phyloP scores from a whole-genome alignment of 1,140 invertebrate species.

The Mya arenaria region DNA sequence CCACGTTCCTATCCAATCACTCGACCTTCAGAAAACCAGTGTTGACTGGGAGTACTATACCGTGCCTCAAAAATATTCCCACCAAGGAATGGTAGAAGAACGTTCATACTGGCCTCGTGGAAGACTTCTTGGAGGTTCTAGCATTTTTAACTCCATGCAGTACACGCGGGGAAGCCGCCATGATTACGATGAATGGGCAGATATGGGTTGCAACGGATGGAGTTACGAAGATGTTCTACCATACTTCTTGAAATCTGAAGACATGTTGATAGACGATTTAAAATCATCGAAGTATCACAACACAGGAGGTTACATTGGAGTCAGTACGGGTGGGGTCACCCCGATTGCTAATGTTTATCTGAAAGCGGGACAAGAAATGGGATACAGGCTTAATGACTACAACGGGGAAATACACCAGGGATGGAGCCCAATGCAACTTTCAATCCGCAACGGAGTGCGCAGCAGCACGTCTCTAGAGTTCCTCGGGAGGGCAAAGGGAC shows the following conservation, averaged over 20 bases:
- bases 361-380: conserved; percentile 52
- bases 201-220: conserved; percentile 94
- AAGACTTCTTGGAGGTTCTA: neutral
- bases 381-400: conserved; percentile 56
- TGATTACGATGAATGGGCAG: conserved; percentile 96
- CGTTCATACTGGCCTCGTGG: conserved; percentile 59
- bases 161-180: conserved; percentile 94
- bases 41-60: conserved; percentile 88
- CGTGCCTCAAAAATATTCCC: conserved; percentile 90
- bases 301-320: conserved; percentile 17
- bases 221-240: conserved; percentile 90
- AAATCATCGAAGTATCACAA: conserved; percentile 43
- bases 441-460: conserved; percentile 63
- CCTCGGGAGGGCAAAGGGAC: conserved; percentile 62
- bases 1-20: neutral
- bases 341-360: conserved; percentile 36
- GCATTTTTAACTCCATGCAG: conserved; percentile 93
- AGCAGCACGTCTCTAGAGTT: conserved; percentile 68
- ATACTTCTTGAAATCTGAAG: conserved; percentile 92
- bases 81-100: conserved; percentile 81
- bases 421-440: conserved; percentile 62
- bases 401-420: conserved; percentile 62
- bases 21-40: neutral
- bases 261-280: conserved; percentile 24
- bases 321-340: conserved; percentile 34